Evolutionary conservation across 2,888 invertebrate species (phyloP), one percentile per base, ranked within the genome.

Genomic region (Tachina fera): DNA sequence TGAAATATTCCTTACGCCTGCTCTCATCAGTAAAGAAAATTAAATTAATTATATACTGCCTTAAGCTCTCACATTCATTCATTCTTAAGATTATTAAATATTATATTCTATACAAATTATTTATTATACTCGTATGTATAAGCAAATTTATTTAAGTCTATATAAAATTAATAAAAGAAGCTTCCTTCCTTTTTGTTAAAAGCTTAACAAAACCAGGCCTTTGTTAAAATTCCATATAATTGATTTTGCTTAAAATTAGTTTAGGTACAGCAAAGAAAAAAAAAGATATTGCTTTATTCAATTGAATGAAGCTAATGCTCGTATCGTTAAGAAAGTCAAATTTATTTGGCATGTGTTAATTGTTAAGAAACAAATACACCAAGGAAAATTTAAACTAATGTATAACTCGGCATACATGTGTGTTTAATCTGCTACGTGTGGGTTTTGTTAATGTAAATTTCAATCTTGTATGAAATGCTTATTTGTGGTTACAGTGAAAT

Each of bases 11-110:
- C 14, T 19, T 13, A 47, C 16, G n/a, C 47, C 31, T 31, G 31
- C 31, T 31, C 4, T 5, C 31, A 31, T 68, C 49, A n/a, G 16
- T 6, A 19, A 31, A 11, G 22, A 63, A 56, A 70, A 51, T 63
- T 49, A 49, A 82, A 70, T 81, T 70, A 56, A 75, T 77, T 31
- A 31, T 31, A 31, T 31, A 6, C 31, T 71, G 43, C 53, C 45
- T 39, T 51, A 45, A 47, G 4, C 47, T 11, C 11, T 16, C 16
- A n/a, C n/a, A 60, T 22, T 22, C 19, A 81, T n/a, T 22, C 56
- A 58, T 11, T 22, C 8, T 53, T 16, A 31, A 60, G 51, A 49
- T 49, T 49, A 47, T 49, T 65, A 31, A 13, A n/a, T 9, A 19
- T 13, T 45, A 13, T 19, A 49, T 22, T 41, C 10, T 43, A 63